Evolutionary conservation across 1,140 invertebrate genomes (phyloP), one percentile per base, ranked within the genome.

Genomic region (Hormaphis cornu): DNA sequence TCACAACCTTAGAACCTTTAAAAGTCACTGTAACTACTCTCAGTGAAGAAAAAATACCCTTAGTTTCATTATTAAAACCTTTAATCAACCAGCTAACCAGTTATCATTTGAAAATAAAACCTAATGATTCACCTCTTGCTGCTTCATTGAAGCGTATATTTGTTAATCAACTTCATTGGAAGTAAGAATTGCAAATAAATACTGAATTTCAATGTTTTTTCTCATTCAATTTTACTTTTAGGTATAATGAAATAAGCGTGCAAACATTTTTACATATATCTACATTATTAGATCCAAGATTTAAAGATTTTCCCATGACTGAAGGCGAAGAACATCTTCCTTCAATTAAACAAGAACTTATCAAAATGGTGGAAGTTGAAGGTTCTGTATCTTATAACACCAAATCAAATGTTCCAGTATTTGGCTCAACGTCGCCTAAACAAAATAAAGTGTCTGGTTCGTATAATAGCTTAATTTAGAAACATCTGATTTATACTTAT

Each of bases 21-120:
- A 82, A 82, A 72, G 80, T 82, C n/a, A 82, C 81, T 4, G 80
- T 81, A 22, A 79, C 81, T 74, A 83, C 82, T 0, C 74, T 83
- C 0, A 79, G 79, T 59, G 81, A 83, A 72, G 82, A 83, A 66
- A 82, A 81, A 71, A 80, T 80, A 72, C 81, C 82, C 28, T 72
- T 82, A 0, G 79, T 82, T 72, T 83, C 82, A 0, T 72, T 83
- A 2, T 69, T 83, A 5, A 83, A 82, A 72, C 82, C 82, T 18
- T 72, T 83, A n/a, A 74, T 82, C 20, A 80, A 79, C 78, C 79
- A 82, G 73, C 73, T 83, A 4, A 77, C 81, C 0, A 81, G 79
- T 4, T 76, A 79, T n/a, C 80, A 82, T 75, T 73, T 83, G 0
- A 81, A 82, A 76, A 72, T 77, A 18, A 79, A 80, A 58, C 76